A percentile compares a stretch with the other conserved stretches of the same genome.
These are phyloP conservation scores for Melanostoma scalare DNA, from an alignment of 2,888 invertebrate species.

Conservation along the genomic window DNA sequence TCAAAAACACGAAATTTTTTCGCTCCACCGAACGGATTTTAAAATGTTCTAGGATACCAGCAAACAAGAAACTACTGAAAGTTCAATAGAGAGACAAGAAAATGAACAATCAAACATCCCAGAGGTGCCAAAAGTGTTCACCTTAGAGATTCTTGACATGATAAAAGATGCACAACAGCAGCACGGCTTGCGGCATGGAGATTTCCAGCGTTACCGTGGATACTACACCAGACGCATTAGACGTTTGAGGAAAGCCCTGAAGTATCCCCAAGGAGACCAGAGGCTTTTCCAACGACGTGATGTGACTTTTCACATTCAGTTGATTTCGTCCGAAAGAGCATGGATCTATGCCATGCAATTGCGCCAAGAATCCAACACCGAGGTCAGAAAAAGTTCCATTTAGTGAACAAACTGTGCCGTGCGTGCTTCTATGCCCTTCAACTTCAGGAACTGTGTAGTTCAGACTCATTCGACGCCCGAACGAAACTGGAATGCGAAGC, in stretches of 20 bases:
- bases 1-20: conserved; percentile 62
- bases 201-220: conserved; percentile 97
- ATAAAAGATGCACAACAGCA: conserved; percentile 98
- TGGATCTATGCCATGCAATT: conserved; percentile 99
- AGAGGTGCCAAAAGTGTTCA: conserved; percentile 78
- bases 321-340: conserved; percentile 95
- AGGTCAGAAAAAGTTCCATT: conserved; percentile 97
- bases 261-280: conserved; percentile 96
- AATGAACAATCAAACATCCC: conserved; percentile 38
- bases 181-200: conserved; percentile 98
- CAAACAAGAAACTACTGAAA: conserved; percentile 77
- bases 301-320: conserved; percentile 93
- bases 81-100: conserved; percentile 74
- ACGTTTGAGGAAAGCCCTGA: conserved; percentile 94
- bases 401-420: conserved; percentile 92
- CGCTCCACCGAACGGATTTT: no score
- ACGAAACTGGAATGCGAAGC: conserved; percentile 98
- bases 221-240: conserved; percentile 96
- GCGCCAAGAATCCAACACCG: conserved; percentile 95
- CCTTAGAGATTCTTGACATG: conserved; percentile 87
- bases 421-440: conserved; percentile 92
- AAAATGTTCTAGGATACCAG: conserved; percentile 79
- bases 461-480: conserved; percentile 93
- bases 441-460: conserved; percentile 91
- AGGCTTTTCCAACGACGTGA: conserved; percentile 95